A percentile compares a stretch with the other conserved stretches of the same genome.
These are phyloP conservation scores for Druceiella hillmani DNA, from an alignment of 2,888 invertebrate genomes.

Conservation along the genomic window DNA sequence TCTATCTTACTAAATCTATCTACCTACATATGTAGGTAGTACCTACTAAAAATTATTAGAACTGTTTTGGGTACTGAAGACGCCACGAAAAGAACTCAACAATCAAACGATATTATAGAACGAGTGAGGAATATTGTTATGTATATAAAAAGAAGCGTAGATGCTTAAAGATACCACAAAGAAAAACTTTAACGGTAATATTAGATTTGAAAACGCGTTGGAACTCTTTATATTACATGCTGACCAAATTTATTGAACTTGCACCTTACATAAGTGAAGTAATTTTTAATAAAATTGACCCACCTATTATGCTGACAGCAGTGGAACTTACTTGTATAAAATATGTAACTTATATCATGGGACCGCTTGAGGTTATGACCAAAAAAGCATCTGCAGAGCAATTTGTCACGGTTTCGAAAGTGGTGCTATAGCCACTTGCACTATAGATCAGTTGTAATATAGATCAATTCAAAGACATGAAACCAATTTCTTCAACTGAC, in stretches of 20 bases:
- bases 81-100: background rate
- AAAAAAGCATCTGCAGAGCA: conserved; percentile 10
- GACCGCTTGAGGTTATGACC: conserved; percentile 7
- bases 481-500: conserved; percentile 8
- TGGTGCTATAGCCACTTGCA: too few species aligned
- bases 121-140: conserved; percentile 7
- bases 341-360: conserved; percentile 7
- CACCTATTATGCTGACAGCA: conserved; percentile 12
- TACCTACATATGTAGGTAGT: too few species aligned
- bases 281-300: conserved; percentile 10
- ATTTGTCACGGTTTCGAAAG: conserved; percentile 8
- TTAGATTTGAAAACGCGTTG: too few species aligned
- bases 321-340: conserved; percentile 6
- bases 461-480: conserved; percentile 8
- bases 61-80: conserved; percentile 2
- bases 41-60: too few species aligned
- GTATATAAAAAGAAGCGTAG: conserved; percentile 7
- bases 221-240: conserved; percentile 8
- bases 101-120: conserved; percentile 4
- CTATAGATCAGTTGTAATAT: too few species aligned
- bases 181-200: too few species aligned
- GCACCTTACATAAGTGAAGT: conserved; percentile 10
- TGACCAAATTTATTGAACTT: conserved; percentile 8
- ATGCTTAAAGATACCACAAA: conserved; percentile 2
- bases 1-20: too few species aligned